A percentile compares a stretch with the other conserved stretches of the same genome.
Evolutionary conservation across 2,888 invertebrate species (phyloP).

Genomic region (Amblyjoppa fuscipennis): DNA sequence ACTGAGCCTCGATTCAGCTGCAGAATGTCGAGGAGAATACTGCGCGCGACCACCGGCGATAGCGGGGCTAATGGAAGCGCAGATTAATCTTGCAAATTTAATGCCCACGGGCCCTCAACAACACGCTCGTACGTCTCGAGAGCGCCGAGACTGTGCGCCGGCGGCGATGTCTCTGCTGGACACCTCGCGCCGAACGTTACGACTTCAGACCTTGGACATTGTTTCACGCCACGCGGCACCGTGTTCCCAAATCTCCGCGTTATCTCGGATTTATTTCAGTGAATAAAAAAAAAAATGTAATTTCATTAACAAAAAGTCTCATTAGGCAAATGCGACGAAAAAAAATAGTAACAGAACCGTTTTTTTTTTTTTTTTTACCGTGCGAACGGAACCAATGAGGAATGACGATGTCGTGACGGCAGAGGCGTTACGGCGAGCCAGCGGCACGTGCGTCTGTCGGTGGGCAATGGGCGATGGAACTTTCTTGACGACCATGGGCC

Average conservation of each 20-base stretch:
- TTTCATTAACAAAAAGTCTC: conserved; percentile 49
- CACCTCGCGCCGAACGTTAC: not conserved
- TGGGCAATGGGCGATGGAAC: conserved; percentile 21
- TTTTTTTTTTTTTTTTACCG: not conserved
- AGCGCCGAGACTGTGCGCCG: conserved; percentile 16
- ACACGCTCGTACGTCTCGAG: conserved; percentile 70
- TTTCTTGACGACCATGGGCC: not conserved
- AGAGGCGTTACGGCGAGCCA: conserved; percentile 71
- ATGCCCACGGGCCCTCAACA: conserved; percentile 75
- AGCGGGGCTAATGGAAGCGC: conserved; percentile 76
- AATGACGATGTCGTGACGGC: conserved; percentile 79
- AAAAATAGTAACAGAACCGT: conserved; percentile 1
- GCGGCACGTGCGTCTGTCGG: conserved; percentile 33
- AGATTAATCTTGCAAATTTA: conserved; percentile 80
- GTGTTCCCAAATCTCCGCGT: not conserved
- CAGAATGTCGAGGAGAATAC: conserved; percentile 48
- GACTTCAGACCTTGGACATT: not conserved
- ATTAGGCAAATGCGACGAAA: conserved; percentile 53
- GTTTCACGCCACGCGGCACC: not conserved
- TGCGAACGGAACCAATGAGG: conserved; percentile 70
- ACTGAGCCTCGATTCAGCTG: conserved; percentile 7
- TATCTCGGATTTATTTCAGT: not conserved
- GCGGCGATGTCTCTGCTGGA: conserved; percentile 30
- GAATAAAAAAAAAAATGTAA: conserved; percentile 5
- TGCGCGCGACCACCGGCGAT: conserved; percentile 70